Conservation (phyloP, 2,113 vertebrate genomes). For the Microtus montanus region DNA sequence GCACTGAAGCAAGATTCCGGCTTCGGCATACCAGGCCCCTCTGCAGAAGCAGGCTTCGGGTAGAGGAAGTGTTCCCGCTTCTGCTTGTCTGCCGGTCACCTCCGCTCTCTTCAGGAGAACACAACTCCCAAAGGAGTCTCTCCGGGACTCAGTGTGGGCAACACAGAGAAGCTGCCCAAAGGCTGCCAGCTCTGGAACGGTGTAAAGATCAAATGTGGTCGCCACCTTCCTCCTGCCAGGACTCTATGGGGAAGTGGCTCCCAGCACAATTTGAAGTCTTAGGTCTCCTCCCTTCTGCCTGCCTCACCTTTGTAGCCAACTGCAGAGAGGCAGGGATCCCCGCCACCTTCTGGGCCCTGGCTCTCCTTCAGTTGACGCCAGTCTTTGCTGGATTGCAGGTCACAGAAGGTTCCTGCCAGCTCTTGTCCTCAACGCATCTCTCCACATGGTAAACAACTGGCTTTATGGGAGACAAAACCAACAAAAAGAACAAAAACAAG, state of each 20-base stretch:
- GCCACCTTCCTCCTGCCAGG: accelerated
- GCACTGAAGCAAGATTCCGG: background rate
- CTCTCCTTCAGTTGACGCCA: background rate
- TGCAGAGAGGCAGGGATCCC: background rate
- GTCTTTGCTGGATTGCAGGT: background rate
- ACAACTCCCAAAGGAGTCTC: background rate
- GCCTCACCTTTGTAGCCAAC: background rate
- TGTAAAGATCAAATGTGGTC: background rate
- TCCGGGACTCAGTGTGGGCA: background rate
- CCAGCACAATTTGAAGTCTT: background rate
- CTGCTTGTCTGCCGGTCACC: background rate
- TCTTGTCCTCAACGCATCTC: accelerated
- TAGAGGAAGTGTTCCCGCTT: no score
- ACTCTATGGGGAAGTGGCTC: no score
- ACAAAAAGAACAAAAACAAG: slow-evolving; percentile 43
- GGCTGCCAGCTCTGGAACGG: background rate
- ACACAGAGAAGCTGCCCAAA: background rate
- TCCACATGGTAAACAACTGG: background rate
- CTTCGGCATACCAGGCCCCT: background rate
- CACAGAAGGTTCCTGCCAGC: background rate
- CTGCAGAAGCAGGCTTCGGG: background rate
- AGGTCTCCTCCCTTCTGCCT: background rate
- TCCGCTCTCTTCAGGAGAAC: background rate
- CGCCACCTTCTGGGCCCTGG: background rate
- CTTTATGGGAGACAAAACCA: slow-evolving; percentile 55